phyloP scores from a whole-genome alignment of 1,140 invertebrate genomes.

The Drosophila suzukii region DNA sequence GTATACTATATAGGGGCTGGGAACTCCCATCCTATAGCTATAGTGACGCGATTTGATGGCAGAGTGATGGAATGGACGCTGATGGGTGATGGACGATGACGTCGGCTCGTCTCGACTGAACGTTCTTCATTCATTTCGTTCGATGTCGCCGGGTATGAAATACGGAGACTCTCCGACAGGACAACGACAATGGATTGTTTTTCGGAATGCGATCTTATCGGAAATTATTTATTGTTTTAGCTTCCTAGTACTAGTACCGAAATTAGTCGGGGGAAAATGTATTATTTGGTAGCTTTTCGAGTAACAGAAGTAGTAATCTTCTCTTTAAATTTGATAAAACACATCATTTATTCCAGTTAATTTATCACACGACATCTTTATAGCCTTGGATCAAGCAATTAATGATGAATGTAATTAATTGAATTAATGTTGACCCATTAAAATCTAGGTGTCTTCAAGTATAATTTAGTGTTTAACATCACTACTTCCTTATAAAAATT shows the following conservation, averaged over 20 bases:
- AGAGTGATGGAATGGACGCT: constrained; percentile 43
- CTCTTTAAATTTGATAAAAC: not conserved
- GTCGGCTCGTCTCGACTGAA: constrained; percentile 28
- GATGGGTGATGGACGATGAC: constrained; percentile 61
- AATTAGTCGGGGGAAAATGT: constrained; percentile 6
- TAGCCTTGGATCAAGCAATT: not conserved
- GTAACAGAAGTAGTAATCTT: constrained; percentile 7
- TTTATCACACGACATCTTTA: not conserved
- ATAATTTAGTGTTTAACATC: too few relatives aligned
- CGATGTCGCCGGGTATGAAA: constrained; percentile 29
- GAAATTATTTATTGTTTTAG: constrained; percentile 20
- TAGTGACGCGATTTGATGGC: constrained; percentile 42
- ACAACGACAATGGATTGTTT: constrained; percentile 33
- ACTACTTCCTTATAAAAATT: too few relatives aligned
- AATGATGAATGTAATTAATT: not conserved
- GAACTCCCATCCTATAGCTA: not conserved
- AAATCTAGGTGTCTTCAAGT: not conserved
- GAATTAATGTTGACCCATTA: not conserved
- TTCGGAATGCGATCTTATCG: constrained; percentile 24
- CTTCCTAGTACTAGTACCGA: constrained; percentile 1
- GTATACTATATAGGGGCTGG: not conserved
- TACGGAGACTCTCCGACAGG: constrained; percentile 10
- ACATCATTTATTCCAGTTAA: constrained; percentile 5
- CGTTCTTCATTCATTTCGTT: constrained; percentile 66
- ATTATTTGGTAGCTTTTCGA: not conserved